Evolutionary conservation across 2,113 vertebrate species (phyloP).

Genomic region (Ardeotis arabs): DNA sequence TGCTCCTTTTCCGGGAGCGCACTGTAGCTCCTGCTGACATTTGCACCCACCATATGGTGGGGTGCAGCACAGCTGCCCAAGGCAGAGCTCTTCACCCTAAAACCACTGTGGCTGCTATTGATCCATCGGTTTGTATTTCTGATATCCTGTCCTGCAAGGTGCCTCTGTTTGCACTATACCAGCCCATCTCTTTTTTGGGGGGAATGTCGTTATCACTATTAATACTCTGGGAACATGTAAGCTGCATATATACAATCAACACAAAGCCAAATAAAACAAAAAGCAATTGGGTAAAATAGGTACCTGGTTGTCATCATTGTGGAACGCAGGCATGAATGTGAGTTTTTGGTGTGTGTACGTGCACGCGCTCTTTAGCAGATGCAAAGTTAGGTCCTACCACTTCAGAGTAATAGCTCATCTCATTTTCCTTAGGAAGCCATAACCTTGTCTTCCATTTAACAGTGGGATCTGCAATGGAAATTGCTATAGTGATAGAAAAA

Average conservation of each 20-base stretch:
- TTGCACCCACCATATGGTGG: not conserved
- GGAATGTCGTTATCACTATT: not conserved
- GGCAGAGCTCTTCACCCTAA: not conserved
- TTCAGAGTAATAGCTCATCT: not conserved
- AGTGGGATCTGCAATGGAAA: not conserved
- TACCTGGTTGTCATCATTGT: not conserved
- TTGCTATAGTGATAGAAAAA: not conserved
- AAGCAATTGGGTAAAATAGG: not conserved
- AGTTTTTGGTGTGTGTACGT: not conserved
- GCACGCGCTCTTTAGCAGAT: not conserved
- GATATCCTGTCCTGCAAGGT: too few relatives aligned
- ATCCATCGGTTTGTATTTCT: rapidly evolving
- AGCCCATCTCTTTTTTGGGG: rapidly evolving
- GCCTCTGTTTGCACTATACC: rapidly evolving
- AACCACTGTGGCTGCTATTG: not conserved
- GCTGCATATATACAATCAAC: not conserved
- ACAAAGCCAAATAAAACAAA: not conserved
- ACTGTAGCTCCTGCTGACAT: not conserved
- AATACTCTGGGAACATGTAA: not conserved
- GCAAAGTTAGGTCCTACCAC: not conserved
- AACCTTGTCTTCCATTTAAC: not conserved
- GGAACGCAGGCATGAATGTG: not conserved
- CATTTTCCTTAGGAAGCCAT: not conserved
- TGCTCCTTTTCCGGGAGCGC: rapidly evolving
- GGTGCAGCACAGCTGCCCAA: not conserved